These are phyloP conservation scores for Gila orcuttii DNA, from an alignment of 2,113 vertebrate species.

Conservation along the genomic window DNA sequence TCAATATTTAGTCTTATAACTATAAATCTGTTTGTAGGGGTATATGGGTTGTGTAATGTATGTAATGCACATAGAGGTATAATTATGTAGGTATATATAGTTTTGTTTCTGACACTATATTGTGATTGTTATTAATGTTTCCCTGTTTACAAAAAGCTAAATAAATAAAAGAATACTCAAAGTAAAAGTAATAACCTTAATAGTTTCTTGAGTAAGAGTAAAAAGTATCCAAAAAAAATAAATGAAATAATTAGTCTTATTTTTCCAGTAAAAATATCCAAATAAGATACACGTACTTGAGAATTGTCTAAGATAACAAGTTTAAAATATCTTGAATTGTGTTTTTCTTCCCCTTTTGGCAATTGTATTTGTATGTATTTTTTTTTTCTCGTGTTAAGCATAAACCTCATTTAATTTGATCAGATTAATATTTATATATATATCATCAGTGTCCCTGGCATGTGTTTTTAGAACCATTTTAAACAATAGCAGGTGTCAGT, in stretches of 20 bases:
- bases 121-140: too few species aligned
- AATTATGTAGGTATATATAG: too few species aligned
- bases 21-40: too few species aligned
- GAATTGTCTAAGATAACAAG: not conserved
- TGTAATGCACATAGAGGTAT: too few species aligned
- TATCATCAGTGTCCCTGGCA: not conserved
- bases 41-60: too few species aligned
- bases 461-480: slow-evolving; percentile 33
- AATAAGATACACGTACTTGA: not conserved
- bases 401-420: not conserved
- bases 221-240: too few species aligned
- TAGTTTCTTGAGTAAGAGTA: too few species aligned
- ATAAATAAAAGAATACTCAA: too few species aligned
- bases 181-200: too few species aligned
- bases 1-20: not conserved
- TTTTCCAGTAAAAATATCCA: not conserved
- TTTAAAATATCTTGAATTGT: not conserved
- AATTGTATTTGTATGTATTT: not conserved
- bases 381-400: not conserved
- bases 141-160: too few species aligned
- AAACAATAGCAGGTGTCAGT: slow-evolving; percentile 43
- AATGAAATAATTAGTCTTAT: not conserved
- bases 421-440: not conserved
- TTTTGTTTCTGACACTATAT: too few species aligned
- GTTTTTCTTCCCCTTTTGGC: not conserved